phyloP scores from a whole-genome alignment of 2,113 vertebrate genomes.

The Mesoclemmys tuberculata region DNA sequence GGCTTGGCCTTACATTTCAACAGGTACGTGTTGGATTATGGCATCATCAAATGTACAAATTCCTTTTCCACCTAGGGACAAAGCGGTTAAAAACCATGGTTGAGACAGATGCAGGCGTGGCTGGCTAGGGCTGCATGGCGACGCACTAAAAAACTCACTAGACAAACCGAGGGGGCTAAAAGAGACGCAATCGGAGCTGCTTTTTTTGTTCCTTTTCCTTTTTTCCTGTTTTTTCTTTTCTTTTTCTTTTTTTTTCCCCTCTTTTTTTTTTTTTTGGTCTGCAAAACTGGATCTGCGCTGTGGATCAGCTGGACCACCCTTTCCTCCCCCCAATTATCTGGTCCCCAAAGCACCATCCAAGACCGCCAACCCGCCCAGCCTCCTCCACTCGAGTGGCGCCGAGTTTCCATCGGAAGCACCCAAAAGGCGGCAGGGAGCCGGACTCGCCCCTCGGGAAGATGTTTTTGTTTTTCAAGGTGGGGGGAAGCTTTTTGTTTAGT shows the following conservation, averaged over 20 bases:
- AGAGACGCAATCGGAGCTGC: constrained; percentile 19
- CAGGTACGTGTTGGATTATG: constrained; percentile 72
- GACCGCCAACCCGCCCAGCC: background rate
- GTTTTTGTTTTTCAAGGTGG: background rate
- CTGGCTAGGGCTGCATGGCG: constrained; percentile 15
- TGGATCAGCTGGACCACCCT: background rate
- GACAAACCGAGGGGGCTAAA: constrained; percentile 25
- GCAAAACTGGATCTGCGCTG: background rate
- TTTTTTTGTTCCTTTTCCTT: background rate
- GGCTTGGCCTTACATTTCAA: constrained; percentile 78
- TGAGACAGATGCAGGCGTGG: background rate
- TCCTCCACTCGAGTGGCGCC: constrained; percentile 25
- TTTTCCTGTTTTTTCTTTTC: background rate
- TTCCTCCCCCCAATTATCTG: background rate
- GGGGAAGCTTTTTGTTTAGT: constrained; percentile 39
- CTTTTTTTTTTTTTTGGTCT: constrained; percentile 48
- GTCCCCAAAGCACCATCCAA: background rate
- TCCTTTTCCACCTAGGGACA: constrained; percentile 46
- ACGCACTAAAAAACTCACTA: constrained; percentile 30
- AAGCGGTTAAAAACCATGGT: constrained; percentile 54
- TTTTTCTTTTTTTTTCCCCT: background rate
- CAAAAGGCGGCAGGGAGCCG: constrained; percentile 31
- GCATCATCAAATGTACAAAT: constrained; percentile 70
- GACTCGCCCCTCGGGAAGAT: constrained; percentile 25
- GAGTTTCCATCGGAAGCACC: constrained; percentile 53